Base-by-base conservation (phyloP, 2,888 invertebrate genomes). In the Zygothrica quintamaculata region DNA sequence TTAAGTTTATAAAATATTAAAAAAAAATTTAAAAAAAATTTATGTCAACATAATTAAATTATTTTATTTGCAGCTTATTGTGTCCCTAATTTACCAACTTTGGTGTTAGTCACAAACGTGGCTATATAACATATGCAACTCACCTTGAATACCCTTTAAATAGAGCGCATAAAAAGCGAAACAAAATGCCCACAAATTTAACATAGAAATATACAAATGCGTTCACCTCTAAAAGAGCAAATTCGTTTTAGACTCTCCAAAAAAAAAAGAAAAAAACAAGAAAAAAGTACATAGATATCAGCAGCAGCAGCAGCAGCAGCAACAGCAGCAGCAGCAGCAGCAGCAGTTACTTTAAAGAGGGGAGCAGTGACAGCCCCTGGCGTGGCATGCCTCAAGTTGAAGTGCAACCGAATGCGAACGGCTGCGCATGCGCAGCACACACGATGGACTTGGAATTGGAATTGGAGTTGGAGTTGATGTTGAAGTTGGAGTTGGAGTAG, bases 351-450 rank as follows among this genome's bases (percentile, higher is more conserved):
- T 11, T 12, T 5, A 29, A 18, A 47, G 15, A 25, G 47, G 31
- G 29, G 37, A 13, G 57, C 46, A 62, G 34, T 44, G 55, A 58
- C 57, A 64, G 72, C 58, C 74, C 65, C 37, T 68, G 76, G 68
- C 72, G 60, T 75, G 65, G 75, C 75, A 68, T 71, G 74, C 61
- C 78, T 74, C 78, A 84, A 76, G 78, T 81, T 81, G 84, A 84
- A 84, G 81, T 81, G 78, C 81, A 72, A 69, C 76, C 76, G 66
- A 84, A 74, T 74, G 57, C 50, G 61, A 62, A 56, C 62, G 75
- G 67, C 64, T 79, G 85, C 77, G 77, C 85, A 84, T 77, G 85
- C 85, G 85, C 82, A 82, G 56, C 65, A 65, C 75, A 64, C 77
- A 64, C 56, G 68, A 72, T 56, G 18, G 31, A 36, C 29, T 25